Conservation (phyloP, 2,113 vertebrate species). For the Triplophysa rosa region DNA sequence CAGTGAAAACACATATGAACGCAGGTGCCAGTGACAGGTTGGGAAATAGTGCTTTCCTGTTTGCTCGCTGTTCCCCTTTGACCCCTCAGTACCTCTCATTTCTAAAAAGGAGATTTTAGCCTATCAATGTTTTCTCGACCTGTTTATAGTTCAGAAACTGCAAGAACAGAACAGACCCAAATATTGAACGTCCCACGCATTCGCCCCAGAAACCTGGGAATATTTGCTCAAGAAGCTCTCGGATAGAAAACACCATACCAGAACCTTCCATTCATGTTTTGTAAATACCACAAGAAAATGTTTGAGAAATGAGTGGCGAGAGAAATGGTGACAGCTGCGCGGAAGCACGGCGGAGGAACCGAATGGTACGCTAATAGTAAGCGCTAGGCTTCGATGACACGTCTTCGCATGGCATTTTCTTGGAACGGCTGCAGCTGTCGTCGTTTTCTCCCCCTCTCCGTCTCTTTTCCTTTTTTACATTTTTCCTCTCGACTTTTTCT, state of each 20-base stretch:
- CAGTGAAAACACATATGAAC: conserved; percentile 43
- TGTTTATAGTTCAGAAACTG: background rate
- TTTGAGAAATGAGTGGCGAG: conserved; percentile 54
- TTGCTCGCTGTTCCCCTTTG: conserved; percentile 59
- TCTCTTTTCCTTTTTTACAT: conserved; percentile 41
- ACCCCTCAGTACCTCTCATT: conserved; percentile 47
- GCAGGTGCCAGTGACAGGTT: conserved; percentile 49
- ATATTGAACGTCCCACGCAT: background rate
- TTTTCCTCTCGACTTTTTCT: conserved; percentile 39
- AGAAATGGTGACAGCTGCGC: conserved; percentile 71
- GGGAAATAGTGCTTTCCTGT: conserved; percentile 57
- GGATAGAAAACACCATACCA: background rate
- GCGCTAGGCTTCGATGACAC: conserved; percentile 65
- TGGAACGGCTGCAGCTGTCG: conserved; percentile 72
- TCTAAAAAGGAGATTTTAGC: conserved; percentile 51
- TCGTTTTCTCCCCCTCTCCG: conserved; percentile 34
- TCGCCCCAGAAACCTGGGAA: background rate
- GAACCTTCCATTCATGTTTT: conserved; percentile 58
- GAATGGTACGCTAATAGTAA: conserved; percentile 71
- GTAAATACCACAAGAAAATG: conserved; percentile 49
- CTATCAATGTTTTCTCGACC: conserved; percentile 15
- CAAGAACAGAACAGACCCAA: background rate
- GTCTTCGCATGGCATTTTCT: conserved; percentile 64
- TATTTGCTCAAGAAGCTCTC: conserved; percentile 13
- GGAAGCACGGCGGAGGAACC: conserved; percentile 62